phyloP scores from a whole-genome alignment of 2,797 vertebrate species.

The Ficedula albicollis region DNA sequence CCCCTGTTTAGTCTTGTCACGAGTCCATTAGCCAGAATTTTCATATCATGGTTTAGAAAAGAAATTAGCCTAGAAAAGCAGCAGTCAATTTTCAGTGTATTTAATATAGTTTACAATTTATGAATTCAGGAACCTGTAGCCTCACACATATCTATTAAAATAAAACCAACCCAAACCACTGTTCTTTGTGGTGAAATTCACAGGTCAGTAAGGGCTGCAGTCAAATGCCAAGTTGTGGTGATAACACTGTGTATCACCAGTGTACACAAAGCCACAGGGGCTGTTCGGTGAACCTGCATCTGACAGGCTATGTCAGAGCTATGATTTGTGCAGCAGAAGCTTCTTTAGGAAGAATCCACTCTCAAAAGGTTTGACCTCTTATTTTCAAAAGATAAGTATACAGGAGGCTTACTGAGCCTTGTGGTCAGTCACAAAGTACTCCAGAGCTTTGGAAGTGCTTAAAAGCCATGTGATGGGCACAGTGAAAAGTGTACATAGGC shows the following conservation, averaged over 20 bases:
- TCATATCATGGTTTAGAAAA: constrained; percentile 74
- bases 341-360: background rate
- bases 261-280: background rate
- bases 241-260: background rate
- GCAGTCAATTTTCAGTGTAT: constrained; percentile 66
- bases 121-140: constrained; percentile 58
- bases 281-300: background rate
- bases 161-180: background rate
- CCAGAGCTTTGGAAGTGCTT: background rate
- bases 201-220: background rate
- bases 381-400: background rate
- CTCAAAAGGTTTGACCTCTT: background rate
- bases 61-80: constrained; percentile 71
- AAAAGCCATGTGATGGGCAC: background rate
- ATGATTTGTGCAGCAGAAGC: background rate
- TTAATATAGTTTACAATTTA: constrained; percentile 67
- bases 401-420: background rate
- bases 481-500: background rate
- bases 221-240: background rate
- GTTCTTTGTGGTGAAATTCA: constrained; percentile 1
- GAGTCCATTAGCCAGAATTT: constrained; percentile 75
- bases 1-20: constrained; percentile 75
- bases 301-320: background rate
- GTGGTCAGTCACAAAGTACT: background rate
- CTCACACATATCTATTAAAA: background rate